phyloP scores from a whole-genome alignment of 2,888 invertebrate species.

The Tachina lurida region DNA sequence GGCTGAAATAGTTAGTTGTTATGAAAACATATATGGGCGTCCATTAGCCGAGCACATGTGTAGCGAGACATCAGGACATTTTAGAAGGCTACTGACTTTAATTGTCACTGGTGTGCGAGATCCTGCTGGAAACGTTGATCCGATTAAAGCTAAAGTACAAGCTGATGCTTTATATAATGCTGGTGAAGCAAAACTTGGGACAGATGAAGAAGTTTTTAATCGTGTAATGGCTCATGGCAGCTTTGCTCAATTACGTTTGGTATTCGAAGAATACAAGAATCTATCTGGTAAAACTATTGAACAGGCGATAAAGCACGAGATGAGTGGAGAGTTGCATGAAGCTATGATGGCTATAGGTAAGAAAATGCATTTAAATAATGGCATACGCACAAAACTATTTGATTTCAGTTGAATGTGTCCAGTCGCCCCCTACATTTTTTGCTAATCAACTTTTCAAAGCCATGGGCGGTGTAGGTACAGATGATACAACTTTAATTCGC shows the following conservation, averaged over 20 bases:
- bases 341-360: constrained; percentile 87
- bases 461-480: constrained; percentile 88
- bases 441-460: constrained; percentile 86
- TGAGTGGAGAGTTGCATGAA: constrained; percentile 86
- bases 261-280: constrained; percentile 89
- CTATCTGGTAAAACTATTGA: constrained; percentile 87
- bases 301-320: constrained; percentile 87
- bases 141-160: constrained; percentile 86
- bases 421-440: constrained; percentile 86
- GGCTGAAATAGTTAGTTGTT: constrained; percentile 85
- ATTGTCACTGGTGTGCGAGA: constrained; percentile 87
- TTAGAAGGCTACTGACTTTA: constrained; percentile 88
- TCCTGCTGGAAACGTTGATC: constrained; percentile 86
- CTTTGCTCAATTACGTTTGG: constrained; percentile 87
- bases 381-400: background rate
- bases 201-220: constrained; percentile 88
- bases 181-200: constrained; percentile 88
- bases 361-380: constrained; percentile 80
- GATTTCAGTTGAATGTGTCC: constrained; percentile 86
- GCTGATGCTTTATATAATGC: constrained; percentile 88
- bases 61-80: constrained; percentile 90
- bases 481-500: constrained; percentile 87
- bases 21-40: constrained; percentile 86
- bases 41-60: constrained; percentile 89
- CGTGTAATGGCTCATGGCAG: constrained; percentile 88